Base-by-base conservation (phyloP, 2,113 vertebrate genomes). In the Phocoena phocoena region DNA sequence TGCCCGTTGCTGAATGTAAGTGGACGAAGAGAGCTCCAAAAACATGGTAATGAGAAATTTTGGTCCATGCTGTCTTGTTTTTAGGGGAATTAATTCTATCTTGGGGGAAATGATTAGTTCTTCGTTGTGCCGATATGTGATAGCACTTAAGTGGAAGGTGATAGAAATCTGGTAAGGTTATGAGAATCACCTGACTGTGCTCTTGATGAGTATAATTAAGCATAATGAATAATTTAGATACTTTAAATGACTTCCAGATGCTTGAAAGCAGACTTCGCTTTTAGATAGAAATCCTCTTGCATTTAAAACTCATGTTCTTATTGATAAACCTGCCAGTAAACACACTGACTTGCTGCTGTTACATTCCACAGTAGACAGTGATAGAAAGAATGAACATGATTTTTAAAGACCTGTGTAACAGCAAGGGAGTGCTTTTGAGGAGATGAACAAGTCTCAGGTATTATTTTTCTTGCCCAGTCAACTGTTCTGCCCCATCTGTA, bases 161-260 rank as follows among this genome's bases (percentile, higher is more conserved):
- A 83, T 68, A 71, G 44, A 28, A 62, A 60, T 38, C 63, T 90
- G 25, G 55, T 73, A 90, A 87, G 77, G 93, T 96, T 77, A 47
- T 94, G 94, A 95, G 85, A 96, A 93, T 96, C 60, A 17, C 74
- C 88, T 79, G 63, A 63, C 88, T 84, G 33, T 17, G 41, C n/a
- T 93, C 90, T 94, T 89, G 79, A 92, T 92, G 90, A 90, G 80
- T 90, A 3, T 80, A 90, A 96, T 95, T 91, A 97, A 67, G 58
- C 79, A 62, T 73, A 94, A 86, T 94, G 68, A 96, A 85, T 94
- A 90, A 96, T 96, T 82, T 94, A 70, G 87, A 28, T 92, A 90
- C 53, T 93, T 95, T 87, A 93, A 88, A 96, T 95, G 67, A 96
- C 50, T 97, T 95, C 41, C 94, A 97, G 96, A 77, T 97, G 95